Evolutionary conservation across 2,113 vertebrate genomes (phyloP), one percentile per base, ranked within the genome.

Genomic region (Sebastes schlegelii): DNA sequence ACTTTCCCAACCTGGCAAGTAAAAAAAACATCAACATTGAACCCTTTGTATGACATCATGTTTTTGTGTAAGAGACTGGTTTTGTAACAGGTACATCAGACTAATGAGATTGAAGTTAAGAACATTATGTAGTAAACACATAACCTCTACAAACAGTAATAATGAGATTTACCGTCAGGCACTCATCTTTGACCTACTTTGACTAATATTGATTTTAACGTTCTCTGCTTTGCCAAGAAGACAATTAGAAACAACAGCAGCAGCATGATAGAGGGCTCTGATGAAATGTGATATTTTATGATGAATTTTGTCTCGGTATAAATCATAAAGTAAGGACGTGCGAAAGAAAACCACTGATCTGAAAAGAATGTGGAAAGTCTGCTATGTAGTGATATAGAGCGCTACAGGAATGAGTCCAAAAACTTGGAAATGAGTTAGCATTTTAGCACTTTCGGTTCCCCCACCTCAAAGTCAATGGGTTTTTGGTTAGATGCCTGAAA

Each of bases 31-130:
- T 26, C 26, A 26, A 26, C 26, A 2, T 26, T 26, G 26, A 26
- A 26, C 26, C 26, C 26, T 26, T 26, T 10, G 10, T 0, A 71
- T 92, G 86, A 91, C 84, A 81, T 89, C 77, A 92, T 80, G 26
- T 52, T 76, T 89, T 91, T 90, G 82, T 80, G 83, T 90, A 87
- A 90, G 77, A 49, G 68, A 40, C 64, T 49, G 19, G 54, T 92
- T 92, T 83, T 40, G 82, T 89, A 90, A 93, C 57, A 26, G 74
- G n/a, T 45, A 70, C 45, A 14, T 4, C 8, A 34, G 34, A 67
- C 79, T 93, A 89, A 94, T 82, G 57, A 88, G 88, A 82, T 88
- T 51, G 21, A 76, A 11, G 77, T 46, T 94, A 91, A 94, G 87
- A 83, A 52, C 79, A 84, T 92, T 90, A 92, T 58, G 62, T 49